Base-by-base conservation (phyloP, 2,113 vertebrate species). In the Siniperca chuatsi region DNA sequence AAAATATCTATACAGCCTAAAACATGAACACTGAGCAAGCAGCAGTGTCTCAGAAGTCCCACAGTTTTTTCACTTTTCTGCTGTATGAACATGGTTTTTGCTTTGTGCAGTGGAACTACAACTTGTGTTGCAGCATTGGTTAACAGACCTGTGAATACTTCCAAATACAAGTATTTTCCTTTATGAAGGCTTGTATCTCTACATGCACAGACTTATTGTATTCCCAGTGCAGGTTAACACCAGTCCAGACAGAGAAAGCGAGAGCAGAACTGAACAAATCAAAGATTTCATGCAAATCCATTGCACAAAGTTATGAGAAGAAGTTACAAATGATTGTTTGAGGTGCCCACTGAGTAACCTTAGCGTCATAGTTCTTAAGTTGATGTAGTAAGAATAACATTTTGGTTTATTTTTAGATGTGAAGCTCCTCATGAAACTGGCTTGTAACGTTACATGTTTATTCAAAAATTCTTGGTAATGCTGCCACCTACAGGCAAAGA, bases 1-100 rank as follows among this genome's bases (percentile, higher is more conserved):
- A 50, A 80, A 76, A 68, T 29, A 46, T 58, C 29, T 29, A 64
- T 76, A 75, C 11, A 54, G 42, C 13, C 29, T 50, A 13, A 75
- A 79, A 76, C n/a, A 68, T 2, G 1, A 82, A 61, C 44, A 77
- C 6, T n/a, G 29, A 57, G 48, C 2, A 81, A 76, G 35, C 78
- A 60, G 74, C 44, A 33, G 0, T 18, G 25, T 25, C 60, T 40
- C 35, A 65, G n/a, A 55, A 44, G 71, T 55, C 46, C 37, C 8
- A 7, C 21, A n/a, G 42, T 55, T 25, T 48, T 75, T 37, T 44
- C 8, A 40, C 61, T 46, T 64, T 83, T 42, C 16, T 23, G 11
- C 21, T 78, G 35, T 25, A 21, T 40, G 8, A 69, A 75, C 40
- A 40, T 23, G 33, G 18, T 54, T 79, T 69, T 70, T 4, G 20